phyloP scores from a whole-genome alignment of 2,888 invertebrate species.

The Pseudeuparius sepicola region DNA sequence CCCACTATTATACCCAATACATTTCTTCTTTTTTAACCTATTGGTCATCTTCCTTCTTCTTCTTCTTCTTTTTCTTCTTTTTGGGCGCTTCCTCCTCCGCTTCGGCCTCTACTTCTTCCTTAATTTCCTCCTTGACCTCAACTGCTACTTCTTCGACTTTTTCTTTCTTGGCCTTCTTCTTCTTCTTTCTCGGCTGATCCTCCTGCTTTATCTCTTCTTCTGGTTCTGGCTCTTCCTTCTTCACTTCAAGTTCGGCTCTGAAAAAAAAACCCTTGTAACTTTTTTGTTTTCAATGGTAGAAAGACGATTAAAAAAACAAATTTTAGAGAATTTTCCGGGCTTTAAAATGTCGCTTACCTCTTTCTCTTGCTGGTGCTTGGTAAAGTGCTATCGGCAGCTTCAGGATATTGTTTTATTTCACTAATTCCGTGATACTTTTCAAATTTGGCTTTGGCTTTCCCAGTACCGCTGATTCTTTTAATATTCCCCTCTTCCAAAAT shows the following conservation, averaged over 20 bases:
- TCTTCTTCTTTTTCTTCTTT: constrained; percentile 25
- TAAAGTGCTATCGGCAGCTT: constrained; percentile 75
- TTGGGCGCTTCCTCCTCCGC: constrained; percentile 17
- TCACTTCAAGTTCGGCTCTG: constrained; percentile 18
- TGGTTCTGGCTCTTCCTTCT: constrained; percentile 27
- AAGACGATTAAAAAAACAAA: no score
- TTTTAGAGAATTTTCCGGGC: no score
- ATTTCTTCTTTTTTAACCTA: constrained; percentile 8
- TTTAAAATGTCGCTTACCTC: no score
- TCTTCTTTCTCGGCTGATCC: constrained; percentile 22
- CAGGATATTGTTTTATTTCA: constrained; percentile 65
- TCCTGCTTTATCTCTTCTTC: constrained; percentile 25
- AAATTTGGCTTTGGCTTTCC: constrained; percentile 76
- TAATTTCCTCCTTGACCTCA: constrained; percentile 27
- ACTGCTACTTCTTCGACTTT: constrained; percentile 23
- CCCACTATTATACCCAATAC: no score
- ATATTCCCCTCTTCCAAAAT: constrained; percentile 80
- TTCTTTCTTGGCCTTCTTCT: constrained; percentile 25
- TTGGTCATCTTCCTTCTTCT: constrained; percentile 11
- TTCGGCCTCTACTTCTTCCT: constrained; percentile 22
- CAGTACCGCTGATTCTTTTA: constrained; percentile 75
- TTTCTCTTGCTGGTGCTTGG: constrained; percentile 50
- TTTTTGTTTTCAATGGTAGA: background rate
- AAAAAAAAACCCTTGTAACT: background rate
- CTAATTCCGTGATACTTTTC: constrained; percentile 88